These are phyloP conservation scores for Parthenolecanium corni DNA, from an alignment of 2,888 invertebrate genomes.

Conservation along the genomic window DNA sequence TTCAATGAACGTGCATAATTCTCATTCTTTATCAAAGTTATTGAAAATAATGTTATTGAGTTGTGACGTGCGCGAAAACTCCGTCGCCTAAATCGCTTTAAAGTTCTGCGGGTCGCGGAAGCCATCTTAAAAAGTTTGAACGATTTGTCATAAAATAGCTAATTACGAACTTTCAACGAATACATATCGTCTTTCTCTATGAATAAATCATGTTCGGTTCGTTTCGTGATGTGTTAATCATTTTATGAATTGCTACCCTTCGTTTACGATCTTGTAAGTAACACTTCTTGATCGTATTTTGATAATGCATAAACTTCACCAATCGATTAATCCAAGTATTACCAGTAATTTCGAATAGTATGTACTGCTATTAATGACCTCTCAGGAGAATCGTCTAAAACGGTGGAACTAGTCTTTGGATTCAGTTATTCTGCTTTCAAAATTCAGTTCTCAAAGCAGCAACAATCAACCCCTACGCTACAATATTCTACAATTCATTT, in stretches of 20 bases:
- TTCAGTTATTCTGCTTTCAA: too few species aligned
- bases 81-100: conserved; percentile 13
- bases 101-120: conserved; percentile 28
- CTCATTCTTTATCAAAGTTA: too few species aligned
- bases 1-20: too few species aligned
- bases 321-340: too few species aligned
- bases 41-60: too few species aligned
- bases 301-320: neutral
- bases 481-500: too few species aligned
- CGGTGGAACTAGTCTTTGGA: too few species aligned
- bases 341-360: too few species aligned
- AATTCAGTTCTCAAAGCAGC: too few species aligned
- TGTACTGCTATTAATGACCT: too few species aligned
- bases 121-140: conserved; percentile 27
- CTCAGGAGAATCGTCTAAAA: too few species aligned
- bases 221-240: conserved; percentile 7
- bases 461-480: too few species aligned
- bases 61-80: conserved; percentile 5
- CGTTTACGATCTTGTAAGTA: conserved; percentile 13
- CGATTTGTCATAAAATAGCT: conserved; percentile 20
- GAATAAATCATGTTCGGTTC: conserved; percentile 5
- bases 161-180: conserved; percentile 8
- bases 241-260: neutral
- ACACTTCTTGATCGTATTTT: neutral
- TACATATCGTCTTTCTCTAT: conserved; percentile 9